Percentiles rank a stretch among this genome's conserved stretches.
Evolutionary conservation across 2,888 invertebrate species (phyloP).

Genomic region (Lordiphosa andalusiaca): DNA sequence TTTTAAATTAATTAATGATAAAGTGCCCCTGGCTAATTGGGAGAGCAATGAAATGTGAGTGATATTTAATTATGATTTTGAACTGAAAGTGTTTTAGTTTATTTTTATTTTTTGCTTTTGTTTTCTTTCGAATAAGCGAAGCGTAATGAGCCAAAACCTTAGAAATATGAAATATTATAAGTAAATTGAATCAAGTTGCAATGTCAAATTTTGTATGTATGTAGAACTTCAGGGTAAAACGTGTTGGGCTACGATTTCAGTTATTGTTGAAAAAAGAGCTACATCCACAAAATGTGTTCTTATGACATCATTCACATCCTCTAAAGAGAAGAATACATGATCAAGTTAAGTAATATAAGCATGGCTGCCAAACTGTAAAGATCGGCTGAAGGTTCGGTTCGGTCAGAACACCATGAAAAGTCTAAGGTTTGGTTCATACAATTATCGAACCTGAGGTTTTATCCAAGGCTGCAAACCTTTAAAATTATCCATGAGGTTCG

Average conservation of each 20-base stretch:
- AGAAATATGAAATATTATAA: conserved; percentile 25
- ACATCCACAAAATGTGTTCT: conserved; percentile 16
- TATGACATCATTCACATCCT: conserved; percentile 46
- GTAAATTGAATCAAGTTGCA: conserved; percentile 47
- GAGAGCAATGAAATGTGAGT: too few relatives aligned
- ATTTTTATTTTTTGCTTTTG: background rate
- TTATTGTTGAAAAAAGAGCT: conserved; percentile 14
- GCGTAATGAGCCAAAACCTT: conserved; percentile 27
- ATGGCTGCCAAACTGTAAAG: too few relatives aligned
- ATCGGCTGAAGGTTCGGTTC: too few relatives aligned
- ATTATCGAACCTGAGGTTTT: too few relatives aligned
- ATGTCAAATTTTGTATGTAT: conserved; percentile 29
- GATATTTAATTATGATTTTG: conserved; percentile 1
- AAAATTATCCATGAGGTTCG: too few relatives aligned
- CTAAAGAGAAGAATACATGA: background rate
- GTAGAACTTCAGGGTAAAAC: conserved; percentile 22
- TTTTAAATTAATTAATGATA: too few relatives aligned
- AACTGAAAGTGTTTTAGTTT: conserved; percentile 2
- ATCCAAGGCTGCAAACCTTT: too few relatives aligned
- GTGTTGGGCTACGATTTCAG: too few relatives aligned
- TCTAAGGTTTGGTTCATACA: too few relatives aligned
- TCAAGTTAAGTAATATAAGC: too few relatives aligned
- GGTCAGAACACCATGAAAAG: too few relatives aligned
- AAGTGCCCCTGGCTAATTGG: too few relatives aligned
- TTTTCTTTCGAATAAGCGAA: conserved; percentile 2